Conservation (phyloP, 2,888 invertebrate genomes). For the Coecobrya sp. region DNA sequence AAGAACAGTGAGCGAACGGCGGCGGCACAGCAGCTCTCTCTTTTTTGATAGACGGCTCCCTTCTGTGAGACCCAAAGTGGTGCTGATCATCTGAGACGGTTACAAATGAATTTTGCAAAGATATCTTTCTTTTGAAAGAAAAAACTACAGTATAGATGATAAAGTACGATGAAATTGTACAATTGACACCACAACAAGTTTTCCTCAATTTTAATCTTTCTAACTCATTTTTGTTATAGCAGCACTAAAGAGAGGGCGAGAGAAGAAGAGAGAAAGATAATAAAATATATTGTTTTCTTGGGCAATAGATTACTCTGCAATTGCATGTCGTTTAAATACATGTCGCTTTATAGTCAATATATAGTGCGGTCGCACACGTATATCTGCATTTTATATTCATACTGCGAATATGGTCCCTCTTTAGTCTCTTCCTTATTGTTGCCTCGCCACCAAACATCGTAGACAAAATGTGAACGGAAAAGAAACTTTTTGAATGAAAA, state of each 20-base stretch:
- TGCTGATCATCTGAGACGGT: slow-evolving; percentile 73
- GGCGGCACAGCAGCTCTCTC: slow-evolving; percentile 63
- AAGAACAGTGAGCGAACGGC: slow-evolving; percentile 24
- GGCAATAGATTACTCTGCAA: slow-evolving; percentile 44
- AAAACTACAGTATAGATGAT: neutral
- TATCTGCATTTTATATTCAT: neutral
- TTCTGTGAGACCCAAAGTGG: slow-evolving; percentile 79
- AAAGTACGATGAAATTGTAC: neutral
- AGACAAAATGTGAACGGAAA: slow-evolving; percentile 46
- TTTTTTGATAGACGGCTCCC: slow-evolving; percentile 80
- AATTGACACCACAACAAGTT: slow-evolving; percentile 58
- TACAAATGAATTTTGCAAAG: slow-evolving; percentile 74
- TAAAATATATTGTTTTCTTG: slow-evolving; percentile 34
- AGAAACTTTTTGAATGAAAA: slow-evolving; percentile 48
- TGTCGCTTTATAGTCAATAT: neutral
- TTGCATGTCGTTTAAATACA: slow-evolving; percentile 33
- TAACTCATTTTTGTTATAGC: slow-evolving; percentile 21
- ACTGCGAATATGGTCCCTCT: neutral
- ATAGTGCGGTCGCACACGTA: neutral
- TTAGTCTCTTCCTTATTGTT: slow-evolving; percentile 45
- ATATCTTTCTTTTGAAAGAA: slow-evolving; percentile 44
- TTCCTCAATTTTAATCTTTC: slow-evolving; percentile 46
- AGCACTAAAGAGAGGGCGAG: neutral
- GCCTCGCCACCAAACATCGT: neutral
- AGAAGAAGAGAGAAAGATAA: neutral